These are phyloP conservation scores for Prochilodus magdalenae DNA, from an alignment of 2,113 vertebrate species.

Conservation along the genomic window DNA sequence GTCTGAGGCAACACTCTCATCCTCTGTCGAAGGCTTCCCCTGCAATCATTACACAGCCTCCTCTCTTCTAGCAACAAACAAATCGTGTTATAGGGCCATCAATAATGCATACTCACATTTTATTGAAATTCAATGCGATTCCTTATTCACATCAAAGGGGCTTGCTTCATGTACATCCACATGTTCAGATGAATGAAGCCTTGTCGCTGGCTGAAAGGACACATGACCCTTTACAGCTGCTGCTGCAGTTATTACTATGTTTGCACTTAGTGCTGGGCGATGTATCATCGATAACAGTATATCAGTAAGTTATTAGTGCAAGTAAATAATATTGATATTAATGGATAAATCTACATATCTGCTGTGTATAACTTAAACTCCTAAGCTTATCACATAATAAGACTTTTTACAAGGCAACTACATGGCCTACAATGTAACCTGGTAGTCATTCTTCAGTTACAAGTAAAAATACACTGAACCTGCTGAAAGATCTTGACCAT, in stretches of 20 bases:
- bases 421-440: no score
- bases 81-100: conserved; percentile 56
- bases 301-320: not conserved
- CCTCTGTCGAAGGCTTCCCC: conserved; percentile 22
- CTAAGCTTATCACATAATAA: no score
- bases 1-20: conserved; percentile 35
- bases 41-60: conserved; percentile 48
- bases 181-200: not conserved
- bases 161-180: conserved; percentile 23
- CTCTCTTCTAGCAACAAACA: conserved; percentile 41
- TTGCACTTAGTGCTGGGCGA: not conserved
- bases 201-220: not conserved
- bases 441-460: no score
- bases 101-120: conserved; percentile 61
- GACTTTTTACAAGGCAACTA: no score
- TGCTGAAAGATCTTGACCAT: no score
- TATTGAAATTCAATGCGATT: conserved; percentile 57
- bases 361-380: no score
- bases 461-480: no score
- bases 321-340: no score
- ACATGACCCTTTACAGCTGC: not conserved
- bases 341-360: no score
- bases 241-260: not conserved
- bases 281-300: not conserved
- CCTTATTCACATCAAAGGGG: conserved; percentile 35